These are phyloP conservation scores for Intellagama lesueurii DNA, from an alignment of 2,797 vertebrate genomes.

Conservation along the genomic window DNA sequence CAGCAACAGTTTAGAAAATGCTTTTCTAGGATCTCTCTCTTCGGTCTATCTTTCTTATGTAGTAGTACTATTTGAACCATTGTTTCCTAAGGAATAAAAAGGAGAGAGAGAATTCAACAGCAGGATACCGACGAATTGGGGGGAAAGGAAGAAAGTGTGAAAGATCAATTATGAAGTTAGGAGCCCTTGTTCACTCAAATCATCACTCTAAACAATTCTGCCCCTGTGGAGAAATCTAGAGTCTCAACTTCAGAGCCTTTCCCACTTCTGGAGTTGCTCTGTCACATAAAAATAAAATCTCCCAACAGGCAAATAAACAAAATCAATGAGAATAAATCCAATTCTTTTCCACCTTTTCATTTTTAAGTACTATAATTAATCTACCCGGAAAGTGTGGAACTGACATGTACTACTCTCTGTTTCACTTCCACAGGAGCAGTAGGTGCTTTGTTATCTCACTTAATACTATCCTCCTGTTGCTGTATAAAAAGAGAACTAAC, in stretches of 20 bases:
- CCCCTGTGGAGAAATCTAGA: neutral
- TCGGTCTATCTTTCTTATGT: constrained; percentile 36
- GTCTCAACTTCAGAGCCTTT: neutral
- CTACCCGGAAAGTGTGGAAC: neutral
- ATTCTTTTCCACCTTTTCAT: neutral
- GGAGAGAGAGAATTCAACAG: constrained; percentile 44
- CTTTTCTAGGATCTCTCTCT: constrained; percentile 39
- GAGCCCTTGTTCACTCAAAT: constrained; percentile 5
- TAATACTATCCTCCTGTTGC: neutral
- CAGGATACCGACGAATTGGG: constrained; percentile 46
- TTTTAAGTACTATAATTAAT: neutral
- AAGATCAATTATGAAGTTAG: constrained; percentile 40
- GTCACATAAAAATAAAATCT: neutral
- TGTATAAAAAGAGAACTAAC: neutral
- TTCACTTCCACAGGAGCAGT: constrained; percentile 1
- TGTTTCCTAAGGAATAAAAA: constrained; percentile 54
- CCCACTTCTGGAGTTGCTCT: neutral
- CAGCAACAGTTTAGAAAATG: constrained; percentile 20
- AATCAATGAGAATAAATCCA: neutral
- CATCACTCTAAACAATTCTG: neutral
- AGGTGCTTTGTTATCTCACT: neutral
- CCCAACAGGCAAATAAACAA: neutral
- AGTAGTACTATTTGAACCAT: constrained; percentile 37
- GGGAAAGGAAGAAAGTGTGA: constrained; percentile 19
- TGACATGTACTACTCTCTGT: neutral